Base-by-base conservation (phyloP, 2,797 vertebrate genomes). In the Eutrigla gurnardus region DNA sequence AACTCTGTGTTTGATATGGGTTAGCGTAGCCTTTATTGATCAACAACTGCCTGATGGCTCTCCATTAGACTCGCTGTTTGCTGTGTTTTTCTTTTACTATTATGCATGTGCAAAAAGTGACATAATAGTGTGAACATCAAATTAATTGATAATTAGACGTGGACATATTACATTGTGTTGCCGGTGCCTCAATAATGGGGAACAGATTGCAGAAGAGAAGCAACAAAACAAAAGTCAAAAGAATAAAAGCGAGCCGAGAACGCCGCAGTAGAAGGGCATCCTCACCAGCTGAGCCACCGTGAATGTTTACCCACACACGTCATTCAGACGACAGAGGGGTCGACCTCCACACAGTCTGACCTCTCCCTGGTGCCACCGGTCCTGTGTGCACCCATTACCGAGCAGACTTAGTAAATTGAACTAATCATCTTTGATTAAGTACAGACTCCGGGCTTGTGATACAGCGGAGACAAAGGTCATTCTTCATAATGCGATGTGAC, bases 341-440 rank as follows among this genome's bases (percentile, higher is more conserved):
- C 14, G 63, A 65, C 64, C 75, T 72, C 67, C 78, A 11, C 80
- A 80, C 75, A 25, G 63, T 78, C 53, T 90, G 91, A 93, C 86
- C 89, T 88, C 89, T 85, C 79, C 64, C 82, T 10, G 12, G 68
- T 57, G 73, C 84, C 89, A 81, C 77, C 37, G 43, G 70, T 81
- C 82, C 82, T 82, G 81, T 66, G 62, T 72, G 71, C 68, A 57
- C 55, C 83, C 86, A 86, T 89, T 84, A 93, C 85, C 40, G 60
- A 89, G 78, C 89, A 91, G 89, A 88, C 83, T 77, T 80, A 80
- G 86, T 84, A 93, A 93, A 94, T 93, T 91, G 87, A 93, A 88
- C 88, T 93, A 92, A 95, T 94, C 89, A 86, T 88, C 91, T 93
- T 92, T 94, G 93, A 94, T 95, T 93, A 94, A 92, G 81, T 87